A percentile compares a stretch with the other conserved stretches of the same genome.
Evolutionary conservation across 2,888 invertebrate species (phyloP).

Genomic region (Disparrhopalites patrizii): DNA sequence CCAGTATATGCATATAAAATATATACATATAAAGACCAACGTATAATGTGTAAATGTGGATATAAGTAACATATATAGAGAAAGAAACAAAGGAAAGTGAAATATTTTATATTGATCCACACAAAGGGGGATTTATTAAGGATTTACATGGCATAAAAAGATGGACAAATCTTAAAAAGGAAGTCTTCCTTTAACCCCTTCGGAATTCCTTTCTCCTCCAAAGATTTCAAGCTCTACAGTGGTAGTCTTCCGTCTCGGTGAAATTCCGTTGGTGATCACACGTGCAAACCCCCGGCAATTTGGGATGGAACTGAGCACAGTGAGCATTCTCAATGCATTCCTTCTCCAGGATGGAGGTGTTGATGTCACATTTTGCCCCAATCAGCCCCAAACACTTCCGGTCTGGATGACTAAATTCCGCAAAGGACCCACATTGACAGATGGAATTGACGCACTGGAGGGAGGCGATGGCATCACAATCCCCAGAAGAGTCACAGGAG

Average conservation of each 20-base stretch:
- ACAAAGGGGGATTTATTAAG: too few relatives aligned
- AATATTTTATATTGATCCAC: too few relatives aligned
- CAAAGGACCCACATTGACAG: constrained; percentile 14
- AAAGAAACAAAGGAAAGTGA: too few relatives aligned
- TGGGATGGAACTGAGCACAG: constrained; percentile 10
- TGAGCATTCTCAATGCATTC: background rate
- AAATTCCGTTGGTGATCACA: background rate
- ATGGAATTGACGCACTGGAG: constrained; percentile 15
- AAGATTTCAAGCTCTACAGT: too few relatives aligned
- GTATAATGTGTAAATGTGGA: too few relatives aligned
- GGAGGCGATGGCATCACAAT: constrained; percentile 16
- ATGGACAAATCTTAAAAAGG: too few relatives aligned
- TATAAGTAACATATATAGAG: too few relatives aligned
- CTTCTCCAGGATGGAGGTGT: background rate
- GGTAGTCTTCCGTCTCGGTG: background rate
- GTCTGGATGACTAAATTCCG: background rate
- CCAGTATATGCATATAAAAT: too few relatives aligned
- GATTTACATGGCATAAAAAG: too few relatives aligned
- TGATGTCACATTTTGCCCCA: constrained; percentile 2
- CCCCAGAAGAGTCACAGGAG: background rate
- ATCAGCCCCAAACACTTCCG: constrained; percentile 21
- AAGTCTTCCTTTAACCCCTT: too few relatives aligned
- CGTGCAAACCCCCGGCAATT: constrained; percentile 7
- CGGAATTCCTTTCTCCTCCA: too few relatives aligned
- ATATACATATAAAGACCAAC: too few relatives aligned